Evolutionary conservation across 2,113 vertebrate genomes (phyloP).

Genomic region (Triplophysa rosa): DNA sequence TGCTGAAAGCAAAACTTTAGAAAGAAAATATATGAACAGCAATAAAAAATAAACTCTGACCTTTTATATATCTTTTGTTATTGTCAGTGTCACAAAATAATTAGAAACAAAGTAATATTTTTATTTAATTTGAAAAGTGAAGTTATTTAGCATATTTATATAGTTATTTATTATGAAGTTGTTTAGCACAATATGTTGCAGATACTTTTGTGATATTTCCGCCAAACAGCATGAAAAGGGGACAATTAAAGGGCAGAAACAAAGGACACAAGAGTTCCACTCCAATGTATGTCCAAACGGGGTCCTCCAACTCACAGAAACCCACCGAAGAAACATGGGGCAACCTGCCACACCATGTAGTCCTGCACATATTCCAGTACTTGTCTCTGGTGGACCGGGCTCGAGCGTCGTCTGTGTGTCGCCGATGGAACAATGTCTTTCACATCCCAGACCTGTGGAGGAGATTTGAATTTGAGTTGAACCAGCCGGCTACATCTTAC

Average conservation of each 20-base stretch:
- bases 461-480: constrained; percentile 90
- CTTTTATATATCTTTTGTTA: too few species aligned
- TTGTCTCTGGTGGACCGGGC: constrained; percentile 84
- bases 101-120: too few species aligned
- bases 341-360: constrained; percentile 78
- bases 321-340: constrained; percentile 74
- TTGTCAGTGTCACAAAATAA: too few species aligned
- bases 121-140: too few species aligned
- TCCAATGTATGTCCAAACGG: constrained; percentile 29
- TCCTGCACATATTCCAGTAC: constrained; percentile 83
- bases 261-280: constrained; percentile 74
- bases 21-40: too few species aligned
- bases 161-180: too few species aligned
- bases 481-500: constrained; percentile 86
- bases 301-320: constrained; percentile 26
- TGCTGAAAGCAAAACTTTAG: too few species aligned
- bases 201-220: background rate
- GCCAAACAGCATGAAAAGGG: constrained; percentile 79
- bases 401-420: constrained; percentile 82
- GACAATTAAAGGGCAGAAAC: constrained; percentile 59
- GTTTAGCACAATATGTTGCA: too few species aligned
- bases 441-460: constrained; percentile 90
- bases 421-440: constrained; percentile 86
- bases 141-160: too few species aligned
- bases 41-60: too few species aligned